Conservation (phyloP, 1,140 invertebrate species). For the Samia ricini region DNA sequence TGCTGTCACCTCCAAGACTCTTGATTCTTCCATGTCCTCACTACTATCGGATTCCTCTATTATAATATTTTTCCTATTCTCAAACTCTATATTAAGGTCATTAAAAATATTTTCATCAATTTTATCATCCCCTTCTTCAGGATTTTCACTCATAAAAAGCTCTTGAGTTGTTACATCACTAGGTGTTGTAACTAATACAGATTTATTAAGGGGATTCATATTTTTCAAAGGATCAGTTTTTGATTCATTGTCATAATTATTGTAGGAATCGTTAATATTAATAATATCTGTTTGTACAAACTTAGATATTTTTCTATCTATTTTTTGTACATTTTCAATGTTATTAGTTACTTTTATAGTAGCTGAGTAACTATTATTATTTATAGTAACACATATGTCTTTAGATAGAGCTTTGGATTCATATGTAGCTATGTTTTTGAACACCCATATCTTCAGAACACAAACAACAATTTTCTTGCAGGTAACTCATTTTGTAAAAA, state of each 20-base stretch:
- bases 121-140: slow-evolving; percentile 9
- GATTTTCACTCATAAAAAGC: slow-evolving; percentile 25
- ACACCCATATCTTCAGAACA: slow-evolving; percentile 15
- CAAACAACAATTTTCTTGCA: slow-evolving; percentile 37
- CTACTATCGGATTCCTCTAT: slow-evolving; percentile 58
- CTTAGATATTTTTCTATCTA: slow-evolving; percentile 32
- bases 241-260: not conserved
- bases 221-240: not conserved
- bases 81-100: slow-evolving; percentile 2
- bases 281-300: slow-evolving; percentile 44
- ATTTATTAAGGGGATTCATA: not conserved
- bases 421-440: not conserved
- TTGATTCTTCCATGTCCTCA: slow-evolving; percentile 23
- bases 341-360: not conserved
- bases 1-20: slow-evolving; percentile 36
- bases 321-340: slow-evolving; percentile 14
- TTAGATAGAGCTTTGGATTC: not conserved
- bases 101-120: not conserved
- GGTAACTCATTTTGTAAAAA: slow-evolving; percentile 49
- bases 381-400: not conserved
- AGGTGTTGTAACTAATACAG: not conserved
- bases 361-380: not conserved
- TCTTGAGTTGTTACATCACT: slow-evolving; percentile 19
- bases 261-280: not conserved
- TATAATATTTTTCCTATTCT: slow-evolving; percentile 26